These are phyloP conservation scores for Diuraphis noxia DNA, from an alignment of 1,140 invertebrate genomes.

Conservation along the genomic window DNA sequence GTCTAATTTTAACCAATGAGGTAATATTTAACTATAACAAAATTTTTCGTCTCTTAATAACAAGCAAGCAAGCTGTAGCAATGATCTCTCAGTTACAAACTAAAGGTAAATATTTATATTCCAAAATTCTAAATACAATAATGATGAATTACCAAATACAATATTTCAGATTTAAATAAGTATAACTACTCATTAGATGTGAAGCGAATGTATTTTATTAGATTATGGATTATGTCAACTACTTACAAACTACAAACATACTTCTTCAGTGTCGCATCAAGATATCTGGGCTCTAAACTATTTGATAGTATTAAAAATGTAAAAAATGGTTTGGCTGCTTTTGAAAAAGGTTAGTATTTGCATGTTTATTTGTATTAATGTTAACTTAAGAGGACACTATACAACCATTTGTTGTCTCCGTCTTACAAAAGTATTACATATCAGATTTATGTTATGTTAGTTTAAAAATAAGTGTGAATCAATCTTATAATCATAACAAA, in stretches of 20 bases:
- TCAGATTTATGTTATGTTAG: too few relatives aligned
- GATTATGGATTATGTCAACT: conserved; percentile 47
- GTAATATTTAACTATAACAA: conserved; percentile 35
- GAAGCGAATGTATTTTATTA: conserved; percentile 48
- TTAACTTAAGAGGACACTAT: too few relatives aligned
- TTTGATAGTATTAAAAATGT: conserved; percentile 48
- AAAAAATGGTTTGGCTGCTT: conserved; percentile 44
- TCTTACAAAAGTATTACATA: too few relatives aligned
- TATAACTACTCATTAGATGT: conserved; percentile 41
- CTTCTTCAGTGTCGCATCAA: conserved; percentile 45
- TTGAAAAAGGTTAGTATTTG: conserved; percentile 28
- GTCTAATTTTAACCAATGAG: conserved; percentile 41
- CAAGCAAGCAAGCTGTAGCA: conserved; percentile 19
- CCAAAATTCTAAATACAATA: background rate
- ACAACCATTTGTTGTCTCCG: too few relatives aligned
- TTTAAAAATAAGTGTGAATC: too few relatives aligned
- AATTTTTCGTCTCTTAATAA: conserved; percentile 45
- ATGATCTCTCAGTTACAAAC: conserved; percentile 50
- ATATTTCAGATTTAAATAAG: conserved; percentile 44
- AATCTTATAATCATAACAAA: too few relatives aligned
- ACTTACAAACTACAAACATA: conserved; percentile 49
- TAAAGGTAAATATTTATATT: conserved; percentile 33
- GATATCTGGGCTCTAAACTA: conserved; percentile 34
- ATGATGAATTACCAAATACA: background rate
- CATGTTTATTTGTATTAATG: background rate